phyloP scores from a whole-genome alignment of 1,140 invertebrate genomes.

The Drosophila jambulina region DNA sequence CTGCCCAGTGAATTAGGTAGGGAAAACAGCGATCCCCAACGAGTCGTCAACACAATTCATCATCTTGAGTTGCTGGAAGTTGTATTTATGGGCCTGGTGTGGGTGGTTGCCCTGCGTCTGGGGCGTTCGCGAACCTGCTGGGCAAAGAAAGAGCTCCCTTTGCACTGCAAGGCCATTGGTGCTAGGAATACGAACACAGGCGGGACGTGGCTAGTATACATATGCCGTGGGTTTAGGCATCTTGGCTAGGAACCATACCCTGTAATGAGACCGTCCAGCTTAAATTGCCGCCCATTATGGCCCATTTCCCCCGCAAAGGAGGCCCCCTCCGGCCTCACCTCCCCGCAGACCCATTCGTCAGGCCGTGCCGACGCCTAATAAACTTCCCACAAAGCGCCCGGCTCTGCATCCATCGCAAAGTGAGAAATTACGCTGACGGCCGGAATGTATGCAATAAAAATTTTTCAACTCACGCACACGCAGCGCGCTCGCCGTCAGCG shows the following conservation, averaged over 20 bases:
- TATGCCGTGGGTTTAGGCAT: background rate
- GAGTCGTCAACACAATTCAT: slow-evolving; percentile 75
- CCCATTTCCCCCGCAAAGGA: slow-evolving; percentile 10
- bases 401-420: slow-evolving; percentile 43
- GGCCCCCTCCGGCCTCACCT: background rate
- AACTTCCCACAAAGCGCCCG: slow-evolving; percentile 65
- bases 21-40: slow-evolving; percentile 53
- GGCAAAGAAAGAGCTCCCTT: background rate
- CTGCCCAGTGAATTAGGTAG: slow-evolving; percentile 21
- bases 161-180: background rate
- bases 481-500: background rate
- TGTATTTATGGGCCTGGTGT: slow-evolving; percentile 54
- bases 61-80: slow-evolving; percentile 53
- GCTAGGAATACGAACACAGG: background rate
- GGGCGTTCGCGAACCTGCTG: slow-evolving; percentile 8
- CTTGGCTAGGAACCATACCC: slow-evolving; percentile 17
- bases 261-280: slow-evolving; percentile 11
- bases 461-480: slow-evolving; percentile 75
- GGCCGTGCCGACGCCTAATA: slow-evolving; percentile 68
- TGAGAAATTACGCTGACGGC: slow-evolving; percentile 81
- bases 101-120: background rate
- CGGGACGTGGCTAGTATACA: background rate
- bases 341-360: slow-evolving; percentile 19
- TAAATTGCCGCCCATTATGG: slow-evolving; percentile 18
- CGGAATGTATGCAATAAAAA: slow-evolving; percentile 84